phyloP scores from a whole-genome alignment of 2,113 vertebrate species.

The Strix uralensis region DNA sequence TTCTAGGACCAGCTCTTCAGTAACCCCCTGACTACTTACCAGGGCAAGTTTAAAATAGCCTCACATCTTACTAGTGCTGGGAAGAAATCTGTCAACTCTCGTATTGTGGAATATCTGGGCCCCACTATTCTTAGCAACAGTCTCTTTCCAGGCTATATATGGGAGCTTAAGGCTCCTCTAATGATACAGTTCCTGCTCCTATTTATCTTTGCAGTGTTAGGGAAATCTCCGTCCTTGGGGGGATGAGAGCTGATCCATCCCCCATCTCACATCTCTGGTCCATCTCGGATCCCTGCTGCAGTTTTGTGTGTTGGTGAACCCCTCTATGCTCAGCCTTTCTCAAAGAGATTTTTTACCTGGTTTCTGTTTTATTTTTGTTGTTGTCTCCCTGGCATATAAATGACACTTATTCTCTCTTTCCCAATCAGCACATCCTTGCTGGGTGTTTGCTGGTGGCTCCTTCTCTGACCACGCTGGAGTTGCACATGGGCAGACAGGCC shows the following conservation, averaged over 20 bases:
- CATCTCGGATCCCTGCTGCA: accelerated
- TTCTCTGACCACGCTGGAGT: accelerated
- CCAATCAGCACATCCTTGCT: accelerated
- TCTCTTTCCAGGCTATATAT: conserved; percentile 65
- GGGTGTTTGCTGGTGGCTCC: not conserved
- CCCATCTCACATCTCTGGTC: not conserved
- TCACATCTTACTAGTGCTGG: not conserved
- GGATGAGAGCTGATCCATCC: not conserved
- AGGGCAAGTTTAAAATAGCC: conserved; percentile 39
- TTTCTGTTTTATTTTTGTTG: not conserved
- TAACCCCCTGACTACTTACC: not conserved
- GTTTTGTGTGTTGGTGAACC: not conserved
- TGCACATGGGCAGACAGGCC: not conserved
- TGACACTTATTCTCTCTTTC: not conserved
- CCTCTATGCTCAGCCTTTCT: not conserved
- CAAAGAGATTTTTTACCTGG: not conserved
- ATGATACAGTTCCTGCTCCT: not conserved
- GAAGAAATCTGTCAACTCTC: conserved; percentile 37
- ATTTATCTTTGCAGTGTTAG: conserved; percentile 10
- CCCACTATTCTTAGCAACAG: conserved; percentile 58
- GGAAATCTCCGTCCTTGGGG: not conserved
- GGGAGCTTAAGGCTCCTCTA: conserved; percentile 4
- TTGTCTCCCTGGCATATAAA: not conserved
- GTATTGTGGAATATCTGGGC: not conserved
- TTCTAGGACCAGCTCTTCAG: not conserved